These are phyloP conservation scores for Abscondita cerata DNA, from an alignment of 2,888 invertebrate species.

Conservation along the genomic window DNA sequence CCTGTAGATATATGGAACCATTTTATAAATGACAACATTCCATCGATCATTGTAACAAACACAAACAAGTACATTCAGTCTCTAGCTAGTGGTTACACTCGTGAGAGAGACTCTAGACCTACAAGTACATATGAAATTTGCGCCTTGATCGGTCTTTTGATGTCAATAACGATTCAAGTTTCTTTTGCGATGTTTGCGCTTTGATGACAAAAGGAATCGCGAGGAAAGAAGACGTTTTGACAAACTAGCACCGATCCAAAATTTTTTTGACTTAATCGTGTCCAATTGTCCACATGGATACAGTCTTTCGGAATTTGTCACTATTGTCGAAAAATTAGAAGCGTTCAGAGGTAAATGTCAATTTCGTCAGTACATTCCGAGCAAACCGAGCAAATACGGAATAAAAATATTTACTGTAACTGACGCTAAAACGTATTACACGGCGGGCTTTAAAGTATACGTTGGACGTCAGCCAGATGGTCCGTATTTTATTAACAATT, in stretches of 20 bases:
- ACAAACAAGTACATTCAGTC: constrained; percentile 1
- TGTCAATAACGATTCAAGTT: constrained; percentile 3
- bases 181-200: constrained; percentile 5
- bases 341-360: constrained; percentile 37
- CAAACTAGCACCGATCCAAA: constrained; percentile 7
- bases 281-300: constrained; percentile 22
- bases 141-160: neutral
- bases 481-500: constrained; percentile 18
- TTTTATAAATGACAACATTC: neutral
- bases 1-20: neutral
- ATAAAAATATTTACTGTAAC: constrained; percentile 9
- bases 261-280: neutral
- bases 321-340: constrained; percentile 38
- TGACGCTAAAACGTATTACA: constrained; percentile 15
- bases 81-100: neutral
- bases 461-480: constrained; percentile 32
- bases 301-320: constrained; percentile 36
- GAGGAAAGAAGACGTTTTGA: neutral
- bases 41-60: neutral
- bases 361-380: constrained; percentile 32
- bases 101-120: neutral
- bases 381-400: constrained; percentile 18
- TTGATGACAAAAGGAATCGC: constrained; percentile 4
- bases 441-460: constrained; percentile 24
- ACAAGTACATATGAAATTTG: neutral